Evolutionary conservation across 2,888 invertebrate genomes (phyloP).

Genomic region (Polydrusus pterygomalis): DNA sequence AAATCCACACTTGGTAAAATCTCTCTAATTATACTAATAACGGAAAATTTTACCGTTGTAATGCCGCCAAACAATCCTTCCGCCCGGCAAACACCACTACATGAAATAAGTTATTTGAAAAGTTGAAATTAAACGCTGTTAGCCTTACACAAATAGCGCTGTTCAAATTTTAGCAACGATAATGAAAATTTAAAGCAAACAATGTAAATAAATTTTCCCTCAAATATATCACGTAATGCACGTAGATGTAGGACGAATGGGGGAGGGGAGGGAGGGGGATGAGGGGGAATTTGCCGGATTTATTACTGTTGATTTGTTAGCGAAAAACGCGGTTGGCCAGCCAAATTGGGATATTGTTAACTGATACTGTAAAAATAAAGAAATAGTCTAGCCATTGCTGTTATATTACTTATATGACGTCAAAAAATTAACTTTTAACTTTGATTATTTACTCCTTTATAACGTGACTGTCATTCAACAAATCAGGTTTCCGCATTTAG

Average conservation of each 20-base stretch:
- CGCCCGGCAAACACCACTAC: slow-evolving; percentile 1
- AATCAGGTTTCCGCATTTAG: too few relatives aligned
- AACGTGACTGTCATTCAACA: too few relatives aligned
- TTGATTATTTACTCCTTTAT: too few relatives aligned
- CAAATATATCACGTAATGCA: slow-evolving; percentile 55
- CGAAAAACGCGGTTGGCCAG: too few relatives aligned
- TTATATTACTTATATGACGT: too few relatives aligned
- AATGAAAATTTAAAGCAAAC: slow-evolving; percentile 57
- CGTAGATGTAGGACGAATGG: slow-evolving; percentile 13
- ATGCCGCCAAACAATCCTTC: neutral
- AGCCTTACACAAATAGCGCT: slow-evolving; percentile 54
- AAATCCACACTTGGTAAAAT: too few relatives aligned
- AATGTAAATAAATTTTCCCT: slow-evolving; percentile 56
- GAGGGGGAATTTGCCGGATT: too few relatives aligned
- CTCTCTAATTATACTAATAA: neutral
- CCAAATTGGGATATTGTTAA: too few relatives aligned
- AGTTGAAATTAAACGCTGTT: slow-evolving; percentile 54
- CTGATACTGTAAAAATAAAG: too few relatives aligned
- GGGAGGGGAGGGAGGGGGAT: neutral
- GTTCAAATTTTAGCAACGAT: slow-evolving; percentile 55
- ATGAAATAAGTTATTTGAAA: slow-evolving; percentile 51
- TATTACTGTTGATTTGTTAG: too few relatives aligned
- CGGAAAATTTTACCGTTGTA: slow-evolving; percentile 3
- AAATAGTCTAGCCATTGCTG: too few relatives aligned
- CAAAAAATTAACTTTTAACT: too few relatives aligned